These are phyloP conservation scores for Eupithecia dodoneata DNA, from an alignment of 2,888 invertebrate species.

Conservation along the genomic window DNA sequence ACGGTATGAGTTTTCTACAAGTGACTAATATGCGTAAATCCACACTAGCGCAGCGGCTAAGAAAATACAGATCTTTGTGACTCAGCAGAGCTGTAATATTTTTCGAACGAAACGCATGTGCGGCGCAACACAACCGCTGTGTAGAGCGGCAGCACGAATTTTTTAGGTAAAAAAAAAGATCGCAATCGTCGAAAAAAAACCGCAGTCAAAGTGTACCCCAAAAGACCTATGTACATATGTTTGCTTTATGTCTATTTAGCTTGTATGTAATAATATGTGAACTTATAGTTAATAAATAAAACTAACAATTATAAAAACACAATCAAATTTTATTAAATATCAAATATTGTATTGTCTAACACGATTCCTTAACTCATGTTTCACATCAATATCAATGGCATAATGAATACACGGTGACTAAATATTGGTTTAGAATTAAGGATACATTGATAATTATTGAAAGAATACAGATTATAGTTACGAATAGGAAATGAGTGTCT, in stretches of 20 bases:
- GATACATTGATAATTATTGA: constrained; percentile 53
- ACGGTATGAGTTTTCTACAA: too few relatives aligned
- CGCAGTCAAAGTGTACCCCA: too few relatives aligned
- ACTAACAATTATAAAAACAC: constrained; percentile 74
- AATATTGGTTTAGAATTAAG: constrained; percentile 64
- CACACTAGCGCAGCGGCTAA: too few relatives aligned
- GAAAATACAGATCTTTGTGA: too few relatives aligned
- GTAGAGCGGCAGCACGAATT: too few relatives aligned
- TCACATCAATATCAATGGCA: constrained; percentile 80
- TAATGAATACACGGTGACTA: constrained; percentile 75
- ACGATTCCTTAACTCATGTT: constrained; percentile 83
- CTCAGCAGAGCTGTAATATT: too few relatives aligned
- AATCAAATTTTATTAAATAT: constrained; percentile 84
- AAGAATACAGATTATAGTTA: constrained; percentile 40
- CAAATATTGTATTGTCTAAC: constrained; percentile 85
- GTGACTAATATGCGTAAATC: too few relatives aligned
- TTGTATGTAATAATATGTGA: background rate
- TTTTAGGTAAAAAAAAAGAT: too few relatives aligned
- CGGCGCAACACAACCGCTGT: too few relatives aligned
- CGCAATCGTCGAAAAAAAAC: too few relatives aligned
- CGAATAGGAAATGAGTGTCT: constrained; percentile 31
- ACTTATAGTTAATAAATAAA: constrained; percentile 53
- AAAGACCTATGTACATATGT: background rate
- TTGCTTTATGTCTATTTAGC: too few relatives aligned
- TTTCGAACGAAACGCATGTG: too few relatives aligned